Base-by-base conservation (phyloP, 2,113 vertebrate species). In the Alethe castanea region DNA sequence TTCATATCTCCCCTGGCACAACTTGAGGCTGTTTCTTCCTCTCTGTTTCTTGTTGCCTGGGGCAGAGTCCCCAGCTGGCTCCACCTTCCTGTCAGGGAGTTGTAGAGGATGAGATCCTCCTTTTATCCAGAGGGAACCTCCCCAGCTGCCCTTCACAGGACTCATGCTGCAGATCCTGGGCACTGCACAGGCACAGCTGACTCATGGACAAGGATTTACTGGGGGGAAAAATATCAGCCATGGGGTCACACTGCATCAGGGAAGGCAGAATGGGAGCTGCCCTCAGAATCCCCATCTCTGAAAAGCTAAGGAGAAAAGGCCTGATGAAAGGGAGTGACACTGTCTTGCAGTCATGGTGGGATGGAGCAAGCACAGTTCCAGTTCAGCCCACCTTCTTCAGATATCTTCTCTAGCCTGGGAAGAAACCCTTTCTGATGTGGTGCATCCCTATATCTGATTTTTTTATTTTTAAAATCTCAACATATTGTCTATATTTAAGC, bases 181-280 rank as follows among this genome's bases (percentile, higher is more conserved):
- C 50, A 73, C 13, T 69, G 50, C 38, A 20, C 15, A 36, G 56
- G 20, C 23, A 64, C 14, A 78, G 24, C 14, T 70, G 11, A 1
- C 0, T 26, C 18, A 17, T 7, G 12, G 42, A n/a, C 28, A 28
- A 24, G 19, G 42, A 66, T 29, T 66, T 81, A 45, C 19, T 14
- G 7, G 5, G 6, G 14, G 0, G 1, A 2, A 11, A 36, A 24
- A 8, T 3, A 87, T 16, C 59, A 4, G 2, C 31, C n/a, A 48
- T 9, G 8, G 65, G 33, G n/a, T 61, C 28, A 52, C n/a, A 5
- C 12, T 72, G 50, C 38, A 62, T 19, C 36, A 74, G 17, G 28
- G 48, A 85, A 67, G 44, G 52, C 22, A 82, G n/a, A 82, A 85
- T 7, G n/a, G 29, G 42, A 81, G 16, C 45, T 78, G 38, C 42